These are phyloP conservation scores for Epizoanthus scotinus DNA, from an alignment of 92 coral and sea anemone genomes.

Conservation along the genomic window DNA sequence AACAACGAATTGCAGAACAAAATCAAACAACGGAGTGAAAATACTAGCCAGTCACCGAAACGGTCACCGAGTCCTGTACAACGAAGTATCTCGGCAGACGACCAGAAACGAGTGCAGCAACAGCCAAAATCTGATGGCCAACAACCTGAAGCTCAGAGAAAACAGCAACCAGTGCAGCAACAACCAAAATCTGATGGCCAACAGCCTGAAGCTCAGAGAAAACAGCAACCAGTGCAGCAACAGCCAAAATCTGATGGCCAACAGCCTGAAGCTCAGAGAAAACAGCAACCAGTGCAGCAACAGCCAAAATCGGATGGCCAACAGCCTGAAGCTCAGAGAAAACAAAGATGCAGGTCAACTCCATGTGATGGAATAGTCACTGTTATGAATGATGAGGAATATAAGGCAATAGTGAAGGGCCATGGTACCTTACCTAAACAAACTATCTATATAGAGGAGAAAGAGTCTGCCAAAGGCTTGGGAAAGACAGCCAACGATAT, in stretches of 20 bases:
- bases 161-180: too few species aligned
- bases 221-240: neutral
- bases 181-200: too few species aligned
- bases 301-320: neutral
- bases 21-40: neutral
- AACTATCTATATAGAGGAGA: constrained; percentile 26
- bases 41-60: neutral
- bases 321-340: constrained; percentile 1
- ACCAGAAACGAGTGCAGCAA: too few species aligned
- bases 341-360: constrained; percentile 32
- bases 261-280: constrained; percentile 1
- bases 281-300: constrained; percentile 1
- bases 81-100: neutral
- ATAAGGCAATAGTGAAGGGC: constrained; percentile 20
- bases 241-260: neutral
- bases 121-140: too few species aligned
- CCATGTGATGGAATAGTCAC: constrained; percentile 22
- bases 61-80: neutral
- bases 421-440: constrained; percentile 19
- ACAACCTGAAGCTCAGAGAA: too few species aligned
- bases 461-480: constrained; percentile 19
- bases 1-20: constrained; percentile 6
- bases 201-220: too few species aligned
- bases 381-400: constrained; percentile 18
- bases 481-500: neutral